Evolutionary conservation across 1,140 invertebrate genomes (phyloP).

Genomic region (Philotrypesis tridentata): DNA sequence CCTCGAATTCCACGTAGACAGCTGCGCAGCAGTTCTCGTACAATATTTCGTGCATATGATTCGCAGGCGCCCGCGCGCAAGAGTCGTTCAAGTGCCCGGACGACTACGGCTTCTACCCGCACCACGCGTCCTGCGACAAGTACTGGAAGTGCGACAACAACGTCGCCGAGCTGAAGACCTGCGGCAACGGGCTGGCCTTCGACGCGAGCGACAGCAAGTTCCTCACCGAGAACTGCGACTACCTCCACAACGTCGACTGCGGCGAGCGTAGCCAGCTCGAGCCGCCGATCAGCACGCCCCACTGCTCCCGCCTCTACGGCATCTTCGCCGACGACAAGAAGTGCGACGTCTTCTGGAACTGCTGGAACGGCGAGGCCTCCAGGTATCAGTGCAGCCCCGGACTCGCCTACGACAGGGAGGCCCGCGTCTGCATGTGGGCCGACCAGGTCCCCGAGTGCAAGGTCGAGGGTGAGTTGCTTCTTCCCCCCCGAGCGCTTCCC

Average conservation of each 20-base stretch:
- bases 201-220: conserved; percentile 91
- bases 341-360: conserved; percentile 96
- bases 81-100: conserved; percentile 94
- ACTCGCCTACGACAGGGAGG: conserved; percentile 92
- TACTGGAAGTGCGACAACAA: conserved; percentile 97
- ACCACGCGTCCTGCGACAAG: conserved; percentile 92
- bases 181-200: conserved; percentile 95
- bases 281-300: conserved; percentile 87
- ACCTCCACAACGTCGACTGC: conserved; percentile 96
- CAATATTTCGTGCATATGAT: no score
- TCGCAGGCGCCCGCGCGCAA: conserved; percentile 79
- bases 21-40: no score
- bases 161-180: conserved; percentile 90
- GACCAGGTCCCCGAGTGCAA: conserved; percentile 94
- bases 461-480: conserved; percentile 80
- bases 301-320: conserved; percentile 91
- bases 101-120: conserved; percentile 95
- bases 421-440: conserved; percentile 95
- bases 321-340: conserved; percentile 92
- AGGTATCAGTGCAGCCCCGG: conserved; percentile 95
- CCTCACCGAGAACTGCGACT: conserved; percentile 95
- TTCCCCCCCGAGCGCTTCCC: no score
- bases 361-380: conserved; percentile 95
- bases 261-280: conserved; percentile 90
- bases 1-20: no score